Evolutionary conservation across 2,888 invertebrate species (phyloP).

Genomic region (Sphinx pinastri): DNA sequence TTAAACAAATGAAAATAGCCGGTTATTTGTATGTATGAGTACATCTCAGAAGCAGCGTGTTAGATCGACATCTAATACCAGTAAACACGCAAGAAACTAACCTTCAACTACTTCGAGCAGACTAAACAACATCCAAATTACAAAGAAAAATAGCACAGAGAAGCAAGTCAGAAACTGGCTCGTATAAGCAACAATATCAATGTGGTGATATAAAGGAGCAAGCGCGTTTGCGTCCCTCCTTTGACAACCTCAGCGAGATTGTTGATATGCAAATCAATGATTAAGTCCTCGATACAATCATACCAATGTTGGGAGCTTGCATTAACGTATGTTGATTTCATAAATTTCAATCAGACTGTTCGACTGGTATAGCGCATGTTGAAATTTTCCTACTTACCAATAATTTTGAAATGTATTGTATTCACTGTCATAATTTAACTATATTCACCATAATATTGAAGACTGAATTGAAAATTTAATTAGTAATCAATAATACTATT

Average conservation of each 20-base stretch:
- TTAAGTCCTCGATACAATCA: background rate
- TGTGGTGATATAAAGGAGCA: background rate
- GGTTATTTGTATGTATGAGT: no score
- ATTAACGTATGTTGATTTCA: background rate
- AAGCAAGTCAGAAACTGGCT: background rate
- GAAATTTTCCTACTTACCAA: background rate
- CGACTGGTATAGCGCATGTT: background rate
- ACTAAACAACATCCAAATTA: conserved; percentile 5
- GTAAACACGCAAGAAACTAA: background rate
- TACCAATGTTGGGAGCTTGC: no score
- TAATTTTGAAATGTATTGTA: background rate
- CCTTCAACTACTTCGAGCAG: background rate
- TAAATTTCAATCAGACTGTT: background rate
- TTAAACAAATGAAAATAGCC: no score
- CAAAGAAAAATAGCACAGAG: background rate
- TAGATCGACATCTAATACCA: background rate
- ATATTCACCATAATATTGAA: no score
- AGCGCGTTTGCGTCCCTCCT: background rate
- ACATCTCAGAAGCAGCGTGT: no score
- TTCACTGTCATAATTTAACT: background rate
- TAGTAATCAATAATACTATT: background rate
- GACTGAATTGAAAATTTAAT: background rate
- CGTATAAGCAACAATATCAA: background rate
- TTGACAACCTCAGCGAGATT: background rate
- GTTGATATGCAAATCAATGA: conserved; percentile 7